A percentile compares a stretch with the other conserved stretches of the same genome.
Evolutionary conservation across 2,797 vertebrate species (phyloP).

Genomic region (Spinus olivaceus): DNA sequence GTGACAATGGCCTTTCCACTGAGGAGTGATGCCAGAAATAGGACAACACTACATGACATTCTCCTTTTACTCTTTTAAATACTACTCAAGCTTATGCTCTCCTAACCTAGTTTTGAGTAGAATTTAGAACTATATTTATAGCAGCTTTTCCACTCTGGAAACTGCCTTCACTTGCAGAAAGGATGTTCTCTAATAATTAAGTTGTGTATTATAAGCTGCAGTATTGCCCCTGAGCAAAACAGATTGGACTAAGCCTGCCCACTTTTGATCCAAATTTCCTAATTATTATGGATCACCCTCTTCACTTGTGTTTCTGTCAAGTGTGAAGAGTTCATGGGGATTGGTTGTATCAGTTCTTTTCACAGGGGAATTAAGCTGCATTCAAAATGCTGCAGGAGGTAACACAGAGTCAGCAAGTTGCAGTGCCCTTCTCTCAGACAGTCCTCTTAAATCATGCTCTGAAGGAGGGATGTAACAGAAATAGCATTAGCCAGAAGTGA

Average conservation of each 20-base stretch:
- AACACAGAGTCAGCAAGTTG: neutral
- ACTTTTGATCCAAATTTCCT: conserved; percentile 23
- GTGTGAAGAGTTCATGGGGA: neutral
- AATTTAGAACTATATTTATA: conserved; percentile 21
- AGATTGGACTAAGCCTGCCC: neutral
- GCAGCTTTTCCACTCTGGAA: conserved; percentile 1
- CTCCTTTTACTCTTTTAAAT: neutral
- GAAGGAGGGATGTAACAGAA: conserved; percentile 39
- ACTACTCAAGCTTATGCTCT: neutral
- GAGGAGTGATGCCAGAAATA: neutral
- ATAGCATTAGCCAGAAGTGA: conserved; percentile 30
- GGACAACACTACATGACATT: neutral
- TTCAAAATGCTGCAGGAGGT: conserved; percentile 24
- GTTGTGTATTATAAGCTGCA: neutral
- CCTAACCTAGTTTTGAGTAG: neutral
- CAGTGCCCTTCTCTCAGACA: neutral
- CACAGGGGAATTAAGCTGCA: neutral
- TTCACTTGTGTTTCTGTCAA: neutral
- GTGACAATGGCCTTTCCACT: neutral
- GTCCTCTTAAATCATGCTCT: conserved; percentile 15
- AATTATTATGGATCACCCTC: neutral
- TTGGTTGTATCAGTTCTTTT: conserved; percentile 1
- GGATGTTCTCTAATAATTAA: neutral
- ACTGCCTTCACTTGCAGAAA: conserved; percentile 16
- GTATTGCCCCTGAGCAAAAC: neutral